Percentiles rank a stretch among this genome's conserved stretches.
These are phyloP conservation scores for Patella pellucida DNA, from an alignment of 2,888 invertebrate genomes.

Conservation along the genomic window DNA sequence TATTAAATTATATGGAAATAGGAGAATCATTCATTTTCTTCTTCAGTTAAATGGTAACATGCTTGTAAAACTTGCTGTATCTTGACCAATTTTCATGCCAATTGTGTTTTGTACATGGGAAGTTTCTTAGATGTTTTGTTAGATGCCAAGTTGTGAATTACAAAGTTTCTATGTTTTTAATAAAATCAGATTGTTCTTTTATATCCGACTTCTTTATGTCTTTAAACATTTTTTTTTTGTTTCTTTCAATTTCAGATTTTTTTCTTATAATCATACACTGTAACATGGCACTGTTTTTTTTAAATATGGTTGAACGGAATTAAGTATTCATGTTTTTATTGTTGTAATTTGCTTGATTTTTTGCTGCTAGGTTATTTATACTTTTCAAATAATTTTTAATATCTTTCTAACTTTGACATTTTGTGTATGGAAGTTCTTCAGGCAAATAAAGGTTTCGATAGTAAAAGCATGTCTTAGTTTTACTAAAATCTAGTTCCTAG, in stretches of 20 bases:
- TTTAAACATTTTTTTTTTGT: too few species aligned
- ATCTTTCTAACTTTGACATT: constrained; percentile 45
- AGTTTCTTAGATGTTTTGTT: constrained; percentile 59
- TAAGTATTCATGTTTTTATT: constrained; percentile 13
- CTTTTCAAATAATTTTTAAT: constrained; percentile 35
- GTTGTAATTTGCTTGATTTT: constrained; percentile 27
- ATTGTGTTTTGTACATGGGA: constrained; percentile 60
- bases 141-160: constrained; percentile 47
- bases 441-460: constrained; percentile 39
- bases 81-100: constrained; percentile 53
- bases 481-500: too few species aligned
- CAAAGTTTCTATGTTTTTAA: constrained; percentile 61
- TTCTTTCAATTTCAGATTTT: too few species aligned
- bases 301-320: neutral
- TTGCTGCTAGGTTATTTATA: constrained; percentile 40
- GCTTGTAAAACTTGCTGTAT: constrained; percentile 27
- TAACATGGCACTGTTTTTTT: too few species aligned
- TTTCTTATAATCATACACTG: too few species aligned
- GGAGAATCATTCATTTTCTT: constrained; percentile 23
- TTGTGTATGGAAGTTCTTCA: constrained; percentile 42
- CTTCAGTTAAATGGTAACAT: constrained; percentile 25
- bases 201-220: constrained; percentile 22
- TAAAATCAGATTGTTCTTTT: constrained; percentile 51
- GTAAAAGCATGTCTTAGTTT: constrained; percentile 27
- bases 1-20: constrained; percentile 24